phyloP scores from a whole-genome alignment of 1,140 invertebrate genomes.

The Trichogramma pretiosum region DNA sequence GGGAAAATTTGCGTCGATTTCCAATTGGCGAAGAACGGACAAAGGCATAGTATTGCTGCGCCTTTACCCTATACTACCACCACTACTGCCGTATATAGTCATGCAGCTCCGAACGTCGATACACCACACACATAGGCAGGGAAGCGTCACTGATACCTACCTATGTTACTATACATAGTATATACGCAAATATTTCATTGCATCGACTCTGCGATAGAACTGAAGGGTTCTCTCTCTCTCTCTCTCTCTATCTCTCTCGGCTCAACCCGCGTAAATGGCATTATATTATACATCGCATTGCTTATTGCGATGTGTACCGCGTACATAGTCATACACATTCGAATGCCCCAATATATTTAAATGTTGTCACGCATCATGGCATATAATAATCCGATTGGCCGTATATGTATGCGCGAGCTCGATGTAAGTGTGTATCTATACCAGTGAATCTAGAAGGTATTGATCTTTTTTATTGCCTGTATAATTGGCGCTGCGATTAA shows the following conservation, averaged over 20 bases:
- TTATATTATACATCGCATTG: neutral
- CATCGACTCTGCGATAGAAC: neutral
- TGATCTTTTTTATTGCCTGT: no score
- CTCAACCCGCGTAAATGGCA: neutral
- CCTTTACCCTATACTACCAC: no score
- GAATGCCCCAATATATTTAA: conserved; percentile 5
- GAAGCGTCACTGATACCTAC: neutral
- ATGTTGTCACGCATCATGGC: conserved; percentile 21
- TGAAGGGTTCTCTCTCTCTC: neutral
- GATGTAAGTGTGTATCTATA: neutral
- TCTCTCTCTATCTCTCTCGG: neutral
- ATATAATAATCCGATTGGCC: neutral
- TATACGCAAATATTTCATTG: neutral
- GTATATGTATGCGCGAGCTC: neutral
- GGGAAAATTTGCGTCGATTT: no score
- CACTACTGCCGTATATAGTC: no score
- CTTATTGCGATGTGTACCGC: neutral
- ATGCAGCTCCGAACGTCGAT: no score
- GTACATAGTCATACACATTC: conserved; percentile 28
- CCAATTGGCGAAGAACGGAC: no score
- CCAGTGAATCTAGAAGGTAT: neutral
- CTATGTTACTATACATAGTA: neutral
- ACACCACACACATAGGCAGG: no score
- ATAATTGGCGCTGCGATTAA: no score
- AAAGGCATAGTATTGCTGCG: no score